Evolutionary conservation across 2,888 invertebrate genomes (phyloP).

Genomic region (Pachliopta kotzebuea): DNA sequence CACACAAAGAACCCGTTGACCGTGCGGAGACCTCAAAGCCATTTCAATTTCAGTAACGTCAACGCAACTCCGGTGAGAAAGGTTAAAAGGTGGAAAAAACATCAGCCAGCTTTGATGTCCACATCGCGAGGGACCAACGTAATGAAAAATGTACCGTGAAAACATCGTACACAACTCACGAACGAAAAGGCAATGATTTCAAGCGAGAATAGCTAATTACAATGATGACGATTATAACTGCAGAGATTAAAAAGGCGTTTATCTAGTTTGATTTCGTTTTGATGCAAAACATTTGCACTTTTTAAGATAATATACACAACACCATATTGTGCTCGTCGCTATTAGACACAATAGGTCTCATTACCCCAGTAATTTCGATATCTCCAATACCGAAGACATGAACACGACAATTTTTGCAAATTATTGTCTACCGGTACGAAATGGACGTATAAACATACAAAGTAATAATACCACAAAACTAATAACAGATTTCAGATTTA

Average conservation of each 20-base stretch:
- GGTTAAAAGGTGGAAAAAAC: constrained; percentile 24
- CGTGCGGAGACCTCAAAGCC: constrained; percentile 10
- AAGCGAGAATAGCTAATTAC: not conserved
- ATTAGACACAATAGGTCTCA: too few relatives aligned
- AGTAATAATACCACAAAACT: too few relatives aligned
- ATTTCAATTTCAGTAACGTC: constrained; percentile 17
- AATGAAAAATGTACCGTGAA: constrained; percentile 15
- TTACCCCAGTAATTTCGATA: too few relatives aligned
- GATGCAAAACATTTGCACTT: too few relatives aligned
- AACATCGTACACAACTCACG: not conserved
- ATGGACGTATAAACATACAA: too few relatives aligned
- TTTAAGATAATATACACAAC: too few relatives aligned
- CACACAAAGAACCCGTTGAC: constrained; percentile 14
- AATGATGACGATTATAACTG: not conserved
- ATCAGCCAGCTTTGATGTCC: constrained; percentile 15
- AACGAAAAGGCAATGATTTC: not conserved
- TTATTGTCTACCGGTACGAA: too few relatives aligned
- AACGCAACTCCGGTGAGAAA: not conserved
- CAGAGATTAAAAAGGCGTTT: not conserved
- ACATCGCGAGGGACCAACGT: constrained; percentile 2
- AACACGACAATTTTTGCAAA: too few relatives aligned
- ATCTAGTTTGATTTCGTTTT: too few relatives aligned
- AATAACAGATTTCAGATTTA: too few relatives aligned
- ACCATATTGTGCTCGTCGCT: too few relatives aligned
- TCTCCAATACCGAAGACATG: too few relatives aligned